phyloP scores from a whole-genome alignment of 2,797 vertebrate genomes.

The Mormyrus hasselquistii region DNA sequence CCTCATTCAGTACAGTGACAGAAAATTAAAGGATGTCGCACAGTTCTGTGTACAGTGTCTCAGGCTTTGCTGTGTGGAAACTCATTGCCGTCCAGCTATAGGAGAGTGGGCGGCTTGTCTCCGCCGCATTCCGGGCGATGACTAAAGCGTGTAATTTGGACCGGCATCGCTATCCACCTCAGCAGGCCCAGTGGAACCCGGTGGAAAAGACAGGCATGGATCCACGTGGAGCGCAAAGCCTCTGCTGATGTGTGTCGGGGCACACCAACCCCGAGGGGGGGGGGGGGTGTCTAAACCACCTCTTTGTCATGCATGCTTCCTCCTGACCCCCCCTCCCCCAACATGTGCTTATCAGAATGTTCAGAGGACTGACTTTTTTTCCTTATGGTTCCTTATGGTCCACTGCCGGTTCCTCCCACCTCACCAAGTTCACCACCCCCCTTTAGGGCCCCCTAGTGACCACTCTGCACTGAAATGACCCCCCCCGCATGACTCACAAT shows the following conservation, averaged over 20 bases:
- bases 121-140: neutral
- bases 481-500: constrained; percentile 20
- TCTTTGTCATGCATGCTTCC: neutral
- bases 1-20: neutral
- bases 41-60: neutral
- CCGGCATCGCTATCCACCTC: neutral
- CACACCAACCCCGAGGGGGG: neutral
- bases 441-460: neutral
- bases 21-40: neutral
- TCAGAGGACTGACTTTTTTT: constrained; percentile 4
- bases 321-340: neutral
- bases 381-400: constrained; percentile 22
- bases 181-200: neutral
- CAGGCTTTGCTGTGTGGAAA: neutral
- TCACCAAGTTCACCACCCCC: neutral
- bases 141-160: constrained; percentile 2
- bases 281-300: neutral
- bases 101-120: neutral
- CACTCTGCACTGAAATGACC: neutral
- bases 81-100: neutral
- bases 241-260: neutral
- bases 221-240: neutral
- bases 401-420: neutral
- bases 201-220: neutral
- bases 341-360: constrained; percentile 10